These are phyloP conservation scores for Corvus cornix DNA, from an alignment of 2,113 vertebrate species.

Conservation along the genomic window DNA sequence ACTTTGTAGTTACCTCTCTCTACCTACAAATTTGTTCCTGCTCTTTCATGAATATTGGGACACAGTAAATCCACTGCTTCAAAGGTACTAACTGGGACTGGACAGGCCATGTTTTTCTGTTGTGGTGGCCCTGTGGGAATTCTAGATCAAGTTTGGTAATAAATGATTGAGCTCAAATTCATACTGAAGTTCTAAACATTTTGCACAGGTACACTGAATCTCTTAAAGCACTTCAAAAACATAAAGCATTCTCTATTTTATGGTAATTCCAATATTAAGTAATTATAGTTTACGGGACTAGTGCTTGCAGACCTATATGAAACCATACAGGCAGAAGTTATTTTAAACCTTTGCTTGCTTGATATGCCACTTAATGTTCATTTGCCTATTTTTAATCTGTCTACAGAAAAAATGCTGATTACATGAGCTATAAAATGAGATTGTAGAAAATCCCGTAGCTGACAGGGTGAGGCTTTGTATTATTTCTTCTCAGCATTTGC, in stretches of 20 bases:
- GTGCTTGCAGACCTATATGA: neutral
- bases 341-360: neutral
- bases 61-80: constrained; percentile 81
- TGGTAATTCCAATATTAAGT: neutral
- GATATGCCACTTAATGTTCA: neutral
- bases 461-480: neutral
- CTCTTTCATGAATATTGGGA: constrained; percentile 92
- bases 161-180: neutral
- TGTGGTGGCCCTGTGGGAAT: neutral
- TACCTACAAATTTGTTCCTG: constrained; percentile 92
- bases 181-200: neutral
- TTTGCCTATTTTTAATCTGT: neutral
- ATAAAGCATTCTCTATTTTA: neutral
- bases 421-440: neutral
- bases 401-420: neutral
- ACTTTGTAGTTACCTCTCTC: constrained; percentile 89
- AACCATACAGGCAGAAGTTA: neutral
- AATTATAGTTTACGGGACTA: neutral
- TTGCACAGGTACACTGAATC: neutral
- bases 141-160: neutral
- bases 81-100: constrained; percentile 75
- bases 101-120: neutral
- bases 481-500: neutral
- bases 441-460: neutral
- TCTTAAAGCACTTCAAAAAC: neutral